Conservation (phyloP, 2,113 vertebrate genomes). For the Callionymus lyra region DNA sequence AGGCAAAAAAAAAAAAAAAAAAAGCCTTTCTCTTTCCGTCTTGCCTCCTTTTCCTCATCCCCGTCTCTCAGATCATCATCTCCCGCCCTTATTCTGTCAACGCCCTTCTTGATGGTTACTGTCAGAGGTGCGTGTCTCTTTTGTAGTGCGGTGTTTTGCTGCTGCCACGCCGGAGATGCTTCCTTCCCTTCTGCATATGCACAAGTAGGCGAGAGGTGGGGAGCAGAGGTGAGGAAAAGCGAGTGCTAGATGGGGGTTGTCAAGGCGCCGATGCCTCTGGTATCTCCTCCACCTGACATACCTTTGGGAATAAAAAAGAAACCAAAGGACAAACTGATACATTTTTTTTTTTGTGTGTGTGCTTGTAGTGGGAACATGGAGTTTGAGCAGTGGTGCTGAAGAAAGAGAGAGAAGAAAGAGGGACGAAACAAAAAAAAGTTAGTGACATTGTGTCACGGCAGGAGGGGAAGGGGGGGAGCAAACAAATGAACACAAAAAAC, state of each 20-base stretch:
- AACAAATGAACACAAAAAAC: too few relatives aligned
- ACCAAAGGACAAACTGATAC: slow-evolving; percentile 35
- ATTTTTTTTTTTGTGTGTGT: slow-evolving; percentile 15
- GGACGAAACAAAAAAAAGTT: slow-evolving; percentile 13
- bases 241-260: slow-evolving; percentile 4
- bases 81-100: slow-evolving; percentile 75
- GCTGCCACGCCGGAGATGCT: slow-evolving; percentile 55
- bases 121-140: slow-evolving; percentile 70
- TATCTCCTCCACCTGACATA: slow-evolving; percentile 52
- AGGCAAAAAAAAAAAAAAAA: slow-evolving; percentile 55
- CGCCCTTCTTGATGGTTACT: slow-evolving; percentile 69
- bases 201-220: slow-evolving; percentile 51
- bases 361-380: slow-evolving; percentile 5
- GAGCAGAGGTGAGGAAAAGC: slow-evolving; percentile 9
- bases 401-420: too few relatives aligned
- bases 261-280: slow-evolving; percentile 27
- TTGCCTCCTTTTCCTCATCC: slow-evolving; percentile 55
- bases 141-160: slow-evolving; percentile 64
- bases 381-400: background rate
- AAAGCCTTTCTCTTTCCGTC: slow-evolving; percentile 56
- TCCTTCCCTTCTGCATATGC: slow-evolving; percentile 72
- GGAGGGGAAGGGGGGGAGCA: too few relatives aligned
- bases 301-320: slow-evolving; percentile 50
- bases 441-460: slow-evolving; percentile 21
- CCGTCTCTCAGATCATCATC: slow-evolving; percentile 69